Evolutionary conservation across 2,113 vertebrate genomes (phyloP).

Genomic region (Epinephelus fuscoguttatus): DNA sequence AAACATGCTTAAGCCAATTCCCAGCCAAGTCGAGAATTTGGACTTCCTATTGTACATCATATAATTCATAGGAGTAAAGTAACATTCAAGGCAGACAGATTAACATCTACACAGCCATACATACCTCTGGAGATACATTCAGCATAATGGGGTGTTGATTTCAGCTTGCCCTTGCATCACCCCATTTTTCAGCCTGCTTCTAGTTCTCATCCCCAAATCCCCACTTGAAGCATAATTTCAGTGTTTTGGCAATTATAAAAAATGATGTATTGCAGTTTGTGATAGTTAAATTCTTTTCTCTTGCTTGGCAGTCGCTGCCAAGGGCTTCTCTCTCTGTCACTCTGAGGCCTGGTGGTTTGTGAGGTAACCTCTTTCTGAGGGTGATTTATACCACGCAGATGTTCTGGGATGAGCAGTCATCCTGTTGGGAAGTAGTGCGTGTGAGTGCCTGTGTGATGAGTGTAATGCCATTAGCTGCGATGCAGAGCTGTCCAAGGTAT

Average conservation of each 20-base stretch:
- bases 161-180: slow-evolving; percentile 33
- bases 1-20: not conserved
- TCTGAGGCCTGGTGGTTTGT: slow-evolving; percentile 58
- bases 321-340: slow-evolving; percentile 56
- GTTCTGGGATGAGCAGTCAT: slow-evolving; percentile 61
- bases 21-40: slow-evolving; percentile 3
- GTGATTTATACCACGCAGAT: slow-evolving; percentile 78
- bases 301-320: slow-evolving; percentile 40
- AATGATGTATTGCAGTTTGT: slow-evolving; percentile 61
- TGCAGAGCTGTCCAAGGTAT: slow-evolving; percentile 40
- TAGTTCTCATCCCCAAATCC: slow-evolving; percentile 48
- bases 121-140: slow-evolving; percentile 45
- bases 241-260: slow-evolving; percentile 58
- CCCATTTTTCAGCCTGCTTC: slow-evolving; percentile 36
- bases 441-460: slow-evolving; percentile 52
- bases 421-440: slow-evolving; percentile 55
- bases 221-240: slow-evolving; percentile 53
- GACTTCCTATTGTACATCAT: not conserved
- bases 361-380: slow-evolving; percentile 56
- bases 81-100: not conserved
- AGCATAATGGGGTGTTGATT: slow-evolving; percentile 42
- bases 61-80: slow-evolving; percentile 12
- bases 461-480: slow-evolving; percentile 42
- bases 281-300: slow-evolving; percentile 45
- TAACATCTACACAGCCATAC: slow-evolving; percentile 8